These are phyloP conservation scores for Urocynchramus pylzowi DNA, from an alignment of 2,113 vertebrate genomes.

Conservation along the genomic window DNA sequence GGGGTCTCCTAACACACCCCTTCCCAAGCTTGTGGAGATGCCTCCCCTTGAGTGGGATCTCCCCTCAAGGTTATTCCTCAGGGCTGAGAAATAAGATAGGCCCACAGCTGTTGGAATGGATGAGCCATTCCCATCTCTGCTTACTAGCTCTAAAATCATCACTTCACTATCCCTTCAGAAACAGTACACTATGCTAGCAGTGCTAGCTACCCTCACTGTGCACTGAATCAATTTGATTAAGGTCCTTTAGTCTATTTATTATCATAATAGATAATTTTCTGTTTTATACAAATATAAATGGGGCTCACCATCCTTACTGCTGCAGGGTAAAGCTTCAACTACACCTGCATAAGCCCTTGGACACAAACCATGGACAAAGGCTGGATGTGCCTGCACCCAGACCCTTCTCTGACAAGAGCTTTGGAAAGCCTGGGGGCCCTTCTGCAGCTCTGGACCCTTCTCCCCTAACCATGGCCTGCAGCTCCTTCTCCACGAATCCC, in stretches of 20 bases:
- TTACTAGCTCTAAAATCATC: too few species aligned
- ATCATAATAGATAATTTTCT: background rate
- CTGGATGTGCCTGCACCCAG: background rate
- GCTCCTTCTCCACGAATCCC: background rate
- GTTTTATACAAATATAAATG: background rate
- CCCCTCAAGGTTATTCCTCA: background rate
- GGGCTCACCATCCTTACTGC: background rate
- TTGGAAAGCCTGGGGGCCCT: background rate
- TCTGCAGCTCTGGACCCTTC: background rate
- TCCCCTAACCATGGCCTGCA: accelerated
- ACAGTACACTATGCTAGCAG: too few species aligned
- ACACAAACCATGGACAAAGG: background rate
- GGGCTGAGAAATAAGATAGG: background rate
- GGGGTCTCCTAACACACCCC: accelerated
- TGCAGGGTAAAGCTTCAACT: background rate
- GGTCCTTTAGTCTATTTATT: background rate
- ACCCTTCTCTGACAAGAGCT: too few species aligned
- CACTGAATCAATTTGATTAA: background rate
- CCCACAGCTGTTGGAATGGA: background rate
- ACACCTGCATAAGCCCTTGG: background rate
- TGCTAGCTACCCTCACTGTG: background rate
- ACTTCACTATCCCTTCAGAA: background rate
- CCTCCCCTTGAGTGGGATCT: background rate
- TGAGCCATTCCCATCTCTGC: too few species aligned
- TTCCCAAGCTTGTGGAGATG: background rate